A percentile compares a stretch with the other conserved stretches of the same genome.
phyloP scores from a whole-genome alignment of 2,888 invertebrate species.

The Gortyna flavago region DNA sequence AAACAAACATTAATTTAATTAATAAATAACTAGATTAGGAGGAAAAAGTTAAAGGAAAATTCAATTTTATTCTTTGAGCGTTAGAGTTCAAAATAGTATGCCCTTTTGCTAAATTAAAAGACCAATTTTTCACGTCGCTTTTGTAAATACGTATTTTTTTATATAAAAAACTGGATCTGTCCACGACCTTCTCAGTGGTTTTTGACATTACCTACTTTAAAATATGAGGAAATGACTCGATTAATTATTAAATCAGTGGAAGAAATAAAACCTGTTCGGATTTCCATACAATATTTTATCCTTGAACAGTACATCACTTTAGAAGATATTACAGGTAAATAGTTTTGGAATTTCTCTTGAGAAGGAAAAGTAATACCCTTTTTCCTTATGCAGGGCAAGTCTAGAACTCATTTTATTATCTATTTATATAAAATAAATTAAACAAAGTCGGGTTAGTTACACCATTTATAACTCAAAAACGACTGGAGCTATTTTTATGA shows the following conservation, averaged over 20 bases:
- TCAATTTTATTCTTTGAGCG: background rate
- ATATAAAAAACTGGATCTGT: conserved; percentile 2
- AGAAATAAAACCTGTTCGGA: conserved; percentile 22
- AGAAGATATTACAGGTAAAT: background rate
- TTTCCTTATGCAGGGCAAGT: background rate
- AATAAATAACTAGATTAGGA: background rate
- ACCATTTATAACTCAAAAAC: too few species aligned
- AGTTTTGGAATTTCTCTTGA: background rate
- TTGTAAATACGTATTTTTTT: background rate
- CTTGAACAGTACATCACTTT: background rate
- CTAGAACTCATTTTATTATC: background rate
- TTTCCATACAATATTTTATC: background rate
- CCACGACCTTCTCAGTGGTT: conserved; percentile 14
- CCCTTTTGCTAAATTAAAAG: background rate
- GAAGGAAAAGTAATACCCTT: background rate
- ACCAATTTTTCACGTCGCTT: background rate
- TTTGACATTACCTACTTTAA: background rate
- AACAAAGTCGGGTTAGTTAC: too few species aligned
- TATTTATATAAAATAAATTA: too few species aligned
- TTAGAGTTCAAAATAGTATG: conserved; percentile 7
- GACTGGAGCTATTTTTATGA: too few species aligned
- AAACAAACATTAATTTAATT: conserved; percentile 1
- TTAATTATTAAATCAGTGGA: background rate
- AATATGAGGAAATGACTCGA: conserved; percentile 8
- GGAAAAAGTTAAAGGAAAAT: background rate